Evolutionary conservation across 2,888 invertebrate species (phyloP), one percentile per base, ranked within the genome.

Genomic region (Ennomos quercinarius): DNA sequence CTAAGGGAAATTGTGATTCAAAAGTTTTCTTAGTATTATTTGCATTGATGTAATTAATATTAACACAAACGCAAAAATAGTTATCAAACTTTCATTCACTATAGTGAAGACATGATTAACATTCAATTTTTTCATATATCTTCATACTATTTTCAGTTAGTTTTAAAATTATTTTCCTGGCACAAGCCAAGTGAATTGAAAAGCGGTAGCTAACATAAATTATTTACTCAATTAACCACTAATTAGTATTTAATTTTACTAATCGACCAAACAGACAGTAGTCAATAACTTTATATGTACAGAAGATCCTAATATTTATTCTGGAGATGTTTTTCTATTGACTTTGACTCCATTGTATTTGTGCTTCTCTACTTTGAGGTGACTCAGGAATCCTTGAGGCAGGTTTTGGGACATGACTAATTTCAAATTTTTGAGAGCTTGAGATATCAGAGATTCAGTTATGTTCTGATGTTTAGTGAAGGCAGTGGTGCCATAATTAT

Each of bases 321-420:
- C 34, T 40, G n/a, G 10, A 17, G 3, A 44, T 42, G 35, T 59
- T 59, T 9, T 44, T 53, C 46, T 63, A 39, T 47, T 55, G 51
- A 50, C 46, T 63, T 63, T 60, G 57, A 46, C 37, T 39, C 54
- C 57, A 57, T 47, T 52, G 51, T 66, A 49, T 58, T 60, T 62
- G 55, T 58, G 36, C 45, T 27, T 41, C 48, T 60, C 45, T 56
- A 55, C 52, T 61, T 57, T 17, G 60, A 64, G 57, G 66, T 78
- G 79, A 78, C 62, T 78, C 79, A 78, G 72, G 70, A 65, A 67
- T 67, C 68, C 55, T 67, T 66, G 68, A 56, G 57, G 61, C 64
- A 69, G 67, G 72, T 71, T 70, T 66, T 66, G 69, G 71, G 70
- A 68, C 66, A 61, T 78, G 78, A 78, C 74, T 78, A 78, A 78